Evolutionary conservation across 2,113 vertebrate genomes (phyloP).

Genomic region (Tychaedon coryphoeus): DNA sequence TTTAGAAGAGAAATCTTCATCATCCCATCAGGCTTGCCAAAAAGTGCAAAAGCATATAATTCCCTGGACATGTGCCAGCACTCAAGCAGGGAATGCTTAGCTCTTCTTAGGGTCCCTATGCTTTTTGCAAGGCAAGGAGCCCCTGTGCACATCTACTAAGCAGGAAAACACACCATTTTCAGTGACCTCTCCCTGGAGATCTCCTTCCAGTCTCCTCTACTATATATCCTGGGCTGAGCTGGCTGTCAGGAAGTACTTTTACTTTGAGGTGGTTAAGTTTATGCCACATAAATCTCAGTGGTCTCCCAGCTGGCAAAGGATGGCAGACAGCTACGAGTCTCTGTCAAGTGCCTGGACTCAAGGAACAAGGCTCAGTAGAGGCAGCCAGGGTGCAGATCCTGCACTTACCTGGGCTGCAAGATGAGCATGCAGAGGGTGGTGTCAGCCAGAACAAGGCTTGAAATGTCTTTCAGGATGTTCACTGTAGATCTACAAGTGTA

Average conservation of each 20-base stretch:
- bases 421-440: fast-evolving
- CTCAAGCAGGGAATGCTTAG: neutral
- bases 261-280: neutral
- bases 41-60: neutral
- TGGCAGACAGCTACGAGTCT: neutral
- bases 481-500: neutral
- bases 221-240: neutral
- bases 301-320: neutral
- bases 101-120: neutral
- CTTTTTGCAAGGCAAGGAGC: neutral
- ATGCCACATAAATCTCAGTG: neutral
- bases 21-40: neutral
- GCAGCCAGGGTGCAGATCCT: neutral
- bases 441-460: neutral
- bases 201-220: neutral
- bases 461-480: neutral
- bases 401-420: neutral
- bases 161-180: neutral
- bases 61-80: neutral
- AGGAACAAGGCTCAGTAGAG: fast-evolving
- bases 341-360: fast-evolving
- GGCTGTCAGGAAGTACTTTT: neutral
- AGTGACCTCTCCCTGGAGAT: neutral
- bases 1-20: neutral
- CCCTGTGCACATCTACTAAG: neutral